A percentile compares a stretch with the other conserved stretches of the same genome.
These are phyloP conservation scores for Erithacus rubecula DNA, from an alignment of 2,797 vertebrate genomes.

Conservation along the genomic window DNA sequence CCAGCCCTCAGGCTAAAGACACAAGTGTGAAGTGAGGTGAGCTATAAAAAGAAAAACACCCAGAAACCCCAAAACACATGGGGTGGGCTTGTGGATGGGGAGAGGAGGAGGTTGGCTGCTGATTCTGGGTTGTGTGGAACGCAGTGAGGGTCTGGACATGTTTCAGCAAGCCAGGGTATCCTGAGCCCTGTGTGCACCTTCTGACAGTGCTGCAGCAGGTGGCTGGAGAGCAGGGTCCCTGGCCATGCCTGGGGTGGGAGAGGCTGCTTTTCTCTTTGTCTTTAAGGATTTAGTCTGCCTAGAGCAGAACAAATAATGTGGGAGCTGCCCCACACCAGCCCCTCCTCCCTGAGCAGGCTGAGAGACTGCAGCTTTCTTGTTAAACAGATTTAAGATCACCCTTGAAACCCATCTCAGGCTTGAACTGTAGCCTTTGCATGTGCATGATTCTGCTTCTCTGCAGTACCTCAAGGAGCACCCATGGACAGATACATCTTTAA, in stretches of 20 bases:
- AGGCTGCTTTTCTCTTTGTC: neutral
- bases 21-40: conserved; percentile 39
- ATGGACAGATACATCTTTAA: neutral
- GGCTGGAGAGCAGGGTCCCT: neutral
- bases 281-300: neutral
- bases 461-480: neutral
- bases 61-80: neutral
- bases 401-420: neutral
- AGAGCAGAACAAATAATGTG: neutral
- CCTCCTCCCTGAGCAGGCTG: neutral
- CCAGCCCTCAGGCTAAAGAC: neutral
- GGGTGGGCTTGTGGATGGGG: neutral
- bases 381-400: neutral
- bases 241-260: neutral
- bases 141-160: neutral
- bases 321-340: neutral
- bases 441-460: neutral
- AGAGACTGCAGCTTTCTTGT: neutral
- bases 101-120: neutral
- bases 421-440: neutral
- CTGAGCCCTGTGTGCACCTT: neutral
- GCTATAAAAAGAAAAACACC: neutral
- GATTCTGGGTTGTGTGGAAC: neutral
- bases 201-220: neutral
- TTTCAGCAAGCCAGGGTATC: neutral